These are phyloP conservation scores for Omphaloscelis lunosa DNA, from an alignment of 2,888 invertebrate genomes.

Conservation along the genomic window DNA sequence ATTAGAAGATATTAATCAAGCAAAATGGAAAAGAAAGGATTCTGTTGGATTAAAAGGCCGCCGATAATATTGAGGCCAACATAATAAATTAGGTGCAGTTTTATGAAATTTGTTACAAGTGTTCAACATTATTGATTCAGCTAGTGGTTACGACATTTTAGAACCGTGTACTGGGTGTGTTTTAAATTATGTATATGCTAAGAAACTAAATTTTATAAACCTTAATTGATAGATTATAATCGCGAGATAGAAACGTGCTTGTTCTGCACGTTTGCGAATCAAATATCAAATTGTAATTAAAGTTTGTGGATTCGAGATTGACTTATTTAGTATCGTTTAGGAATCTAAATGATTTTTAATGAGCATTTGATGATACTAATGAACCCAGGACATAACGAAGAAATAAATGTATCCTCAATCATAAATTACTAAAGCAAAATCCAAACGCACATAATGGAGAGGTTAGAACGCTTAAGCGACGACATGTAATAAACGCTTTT, in stretches of 20 bases:
- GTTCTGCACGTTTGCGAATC: not conserved
- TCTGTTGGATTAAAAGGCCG: conserved; percentile 36
- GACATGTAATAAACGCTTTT: too few species aligned
- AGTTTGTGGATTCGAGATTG: not conserved
- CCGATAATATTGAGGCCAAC: conserved; percentile 49
- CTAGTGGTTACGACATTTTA: conserved; percentile 47
- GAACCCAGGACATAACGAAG: not conserved
- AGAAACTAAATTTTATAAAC: conserved; percentile 22
- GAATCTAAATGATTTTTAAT: conserved; percentile 22
- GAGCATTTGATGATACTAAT: conserved; percentile 22
- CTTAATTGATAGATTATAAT: conserved; percentile 35
- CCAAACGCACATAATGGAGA: not conserved
- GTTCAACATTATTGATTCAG: conserved; percentile 49
- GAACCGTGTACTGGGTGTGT: conserved; percentile 24
- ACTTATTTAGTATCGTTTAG: conserved; percentile 6
- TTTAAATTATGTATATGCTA: not conserved
- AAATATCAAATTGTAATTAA: conserved; percentile 20
- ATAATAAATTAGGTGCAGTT: conserved; percentile 54
- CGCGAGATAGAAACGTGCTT: not conserved
- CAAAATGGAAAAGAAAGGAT: conserved; percentile 42
- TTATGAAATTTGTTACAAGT: conserved; percentile 42
- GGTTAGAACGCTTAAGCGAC: not conserved
- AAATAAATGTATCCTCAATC: not conserved
- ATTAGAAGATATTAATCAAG: conserved; percentile 35
- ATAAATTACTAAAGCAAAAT: not conserved